Conservation (phyloP, 2,797 vertebrate genomes). For the Danio jaintianensis region DNA sequence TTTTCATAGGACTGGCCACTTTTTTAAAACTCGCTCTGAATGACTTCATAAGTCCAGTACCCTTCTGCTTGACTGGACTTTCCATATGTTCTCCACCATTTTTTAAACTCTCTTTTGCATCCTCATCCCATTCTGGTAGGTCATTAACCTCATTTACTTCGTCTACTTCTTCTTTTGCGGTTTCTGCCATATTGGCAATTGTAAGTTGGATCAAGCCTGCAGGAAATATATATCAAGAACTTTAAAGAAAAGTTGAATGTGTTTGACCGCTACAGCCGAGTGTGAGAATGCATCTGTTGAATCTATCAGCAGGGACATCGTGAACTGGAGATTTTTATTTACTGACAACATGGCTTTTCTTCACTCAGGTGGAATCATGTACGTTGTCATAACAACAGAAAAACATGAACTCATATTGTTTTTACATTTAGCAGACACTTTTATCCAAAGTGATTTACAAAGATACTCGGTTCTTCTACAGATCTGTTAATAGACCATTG, state of each 20-base stretch:
- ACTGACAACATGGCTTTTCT: conserved; percentile 67
- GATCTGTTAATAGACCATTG: background rate
- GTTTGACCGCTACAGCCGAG: background rate
- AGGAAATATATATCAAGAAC: background rate
- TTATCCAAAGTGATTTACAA: no score
- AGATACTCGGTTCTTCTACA: background rate
- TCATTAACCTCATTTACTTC: conserved; percentile 41
- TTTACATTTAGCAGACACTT: background rate
- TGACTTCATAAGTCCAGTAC: background rate
- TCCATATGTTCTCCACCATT: conserved; percentile 17
- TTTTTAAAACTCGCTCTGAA: conserved; percentile 57
- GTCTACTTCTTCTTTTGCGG: conserved; percentile 42
- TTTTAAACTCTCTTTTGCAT: conserved; percentile 36
- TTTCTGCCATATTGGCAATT: conserved; percentile 51
- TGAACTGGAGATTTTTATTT: conserved; percentile 65
- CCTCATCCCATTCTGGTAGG: conserved; percentile 33
- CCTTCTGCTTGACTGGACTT: conserved; percentile 41
- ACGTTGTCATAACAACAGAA: conserved; percentile 29
- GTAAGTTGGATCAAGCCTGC: conserved; percentile 10
- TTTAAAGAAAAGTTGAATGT: background rate
- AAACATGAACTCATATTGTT: conserved; percentile 1
- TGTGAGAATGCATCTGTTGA: conserved; percentile 12
- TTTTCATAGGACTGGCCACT: conserved; percentile 23
- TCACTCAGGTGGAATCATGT: background rate
- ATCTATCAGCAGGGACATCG: conserved; percentile 30